A percentile compares a stretch with the other conserved stretches of the same genome.
These are phyloP conservation scores for Rhinolophus sinicus DNA, from an alignment of 2,113 vertebrate genomes.

Conservation along the genomic window DNA sequence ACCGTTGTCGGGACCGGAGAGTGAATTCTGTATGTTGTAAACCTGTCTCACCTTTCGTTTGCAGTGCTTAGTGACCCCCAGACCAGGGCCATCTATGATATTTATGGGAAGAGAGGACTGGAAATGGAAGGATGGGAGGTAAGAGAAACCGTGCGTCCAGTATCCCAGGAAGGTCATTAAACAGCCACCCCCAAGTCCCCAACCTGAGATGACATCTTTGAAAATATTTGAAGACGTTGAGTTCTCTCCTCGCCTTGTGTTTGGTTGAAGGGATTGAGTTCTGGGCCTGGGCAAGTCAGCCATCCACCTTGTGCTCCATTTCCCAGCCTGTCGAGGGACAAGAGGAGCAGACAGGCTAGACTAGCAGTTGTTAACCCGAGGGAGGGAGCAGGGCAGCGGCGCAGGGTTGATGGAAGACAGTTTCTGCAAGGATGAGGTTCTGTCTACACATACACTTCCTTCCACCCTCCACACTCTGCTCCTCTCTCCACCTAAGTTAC, in stretches of 20 bases:
- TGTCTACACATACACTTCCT: neutral
- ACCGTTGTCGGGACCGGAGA: neutral
- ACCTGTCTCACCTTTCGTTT: conserved; percentile 74
- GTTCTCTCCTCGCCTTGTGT: no score
- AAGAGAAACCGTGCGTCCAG: conserved; percentile 71
- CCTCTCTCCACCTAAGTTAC: neutral
- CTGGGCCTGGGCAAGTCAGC: neutral
- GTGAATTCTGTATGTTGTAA: conserved; percentile 41
- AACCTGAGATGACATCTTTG: neutral
- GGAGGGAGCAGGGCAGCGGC: accelerated
- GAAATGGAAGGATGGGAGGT: conserved; percentile 99
- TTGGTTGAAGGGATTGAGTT: neutral
- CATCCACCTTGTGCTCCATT: neutral
- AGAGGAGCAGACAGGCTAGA: neutral
- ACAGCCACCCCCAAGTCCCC: accelerated
- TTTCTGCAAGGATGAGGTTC: neutral
- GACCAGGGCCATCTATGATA: conserved; percentile 97
- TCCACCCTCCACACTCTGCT: neutral
- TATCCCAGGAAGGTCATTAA: neutral
- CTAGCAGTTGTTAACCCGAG: neutral
- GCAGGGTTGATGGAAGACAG: neutral
- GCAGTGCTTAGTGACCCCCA: conserved; percentile 98
- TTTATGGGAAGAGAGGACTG: conserved; percentile 97
- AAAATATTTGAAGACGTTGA: neutral
- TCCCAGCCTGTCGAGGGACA: neutral